These are phyloP conservation scores for Synanthedon vespiformis DNA, from an alignment of 2,888 invertebrate genomes.

Conservation along the genomic window DNA sequence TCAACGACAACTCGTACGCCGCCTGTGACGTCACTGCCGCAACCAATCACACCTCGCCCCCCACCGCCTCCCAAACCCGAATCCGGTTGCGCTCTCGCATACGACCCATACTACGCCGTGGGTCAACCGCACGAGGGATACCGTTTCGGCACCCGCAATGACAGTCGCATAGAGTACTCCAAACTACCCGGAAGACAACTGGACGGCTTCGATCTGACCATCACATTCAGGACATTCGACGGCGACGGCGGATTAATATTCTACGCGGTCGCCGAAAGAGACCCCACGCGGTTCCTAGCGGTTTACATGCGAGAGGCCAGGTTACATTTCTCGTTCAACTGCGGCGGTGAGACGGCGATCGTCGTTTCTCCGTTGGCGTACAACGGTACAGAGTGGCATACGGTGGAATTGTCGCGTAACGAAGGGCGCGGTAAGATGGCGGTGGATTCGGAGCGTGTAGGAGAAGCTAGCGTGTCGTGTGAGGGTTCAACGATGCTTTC, in stretches of 20 bases:
- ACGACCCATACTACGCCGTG: slow-evolving; percentile 56
- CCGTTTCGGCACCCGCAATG: slow-evolving; percentile 74
- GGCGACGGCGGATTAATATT: slow-evolving; percentile 85
- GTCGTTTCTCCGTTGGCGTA: slow-evolving; percentile 71
- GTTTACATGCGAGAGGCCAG: slow-evolving; percentile 80
- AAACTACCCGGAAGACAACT: slow-evolving; percentile 72
- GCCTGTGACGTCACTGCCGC: slow-evolving; percentile 3
- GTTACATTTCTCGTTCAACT: slow-evolving; percentile 80
- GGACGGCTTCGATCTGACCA: slow-evolving; percentile 78
- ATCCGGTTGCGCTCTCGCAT: slow-evolving; percentile 62
- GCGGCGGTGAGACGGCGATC: slow-evolving; percentile 73
- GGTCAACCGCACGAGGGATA: slow-evolving; percentile 68
- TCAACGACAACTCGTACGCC: slow-evolving; percentile 6
- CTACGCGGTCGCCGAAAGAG: slow-evolving; percentile 76
- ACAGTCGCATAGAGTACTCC: slow-evolving; percentile 80
- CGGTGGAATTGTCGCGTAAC: slow-evolving; percentile 75
- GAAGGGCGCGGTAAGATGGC: slow-evolving; percentile 74
- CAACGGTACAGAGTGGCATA: slow-evolving; percentile 86
- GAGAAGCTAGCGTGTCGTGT: slow-evolving; percentile 61
- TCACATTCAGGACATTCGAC: slow-evolving; percentile 82
- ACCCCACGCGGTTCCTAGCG: slow-evolving; percentile 78
- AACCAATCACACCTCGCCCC: slow-evolving; percentile 23
- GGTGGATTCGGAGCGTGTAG: slow-evolving; percentile 72
- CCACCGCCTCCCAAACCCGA: slow-evolving; percentile 47
- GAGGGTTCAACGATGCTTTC: slow-evolving; percentile 68